These are phyloP conservation scores for Scaptodrosophila latifasciaeformis DNA, from an alignment of 2,888 invertebrate genomes.

Conservation along the genomic window DNA sequence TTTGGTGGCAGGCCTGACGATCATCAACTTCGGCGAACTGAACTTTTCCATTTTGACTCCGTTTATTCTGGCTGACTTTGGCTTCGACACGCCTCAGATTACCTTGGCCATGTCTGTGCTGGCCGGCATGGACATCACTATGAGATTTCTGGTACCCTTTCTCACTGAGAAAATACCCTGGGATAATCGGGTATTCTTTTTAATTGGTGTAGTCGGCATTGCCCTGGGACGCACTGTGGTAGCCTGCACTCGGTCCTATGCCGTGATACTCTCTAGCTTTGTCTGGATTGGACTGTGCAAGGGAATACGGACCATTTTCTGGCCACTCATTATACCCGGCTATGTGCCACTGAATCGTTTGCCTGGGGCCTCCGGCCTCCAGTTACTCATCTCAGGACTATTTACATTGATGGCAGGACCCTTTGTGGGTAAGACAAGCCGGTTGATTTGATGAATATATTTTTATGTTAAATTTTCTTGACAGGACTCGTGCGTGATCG, in stretches of 20 bases:
- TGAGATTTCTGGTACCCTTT: constrained; percentile 82
- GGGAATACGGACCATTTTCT: constrained; percentile 83
- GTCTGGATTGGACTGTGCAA: constrained; percentile 83
- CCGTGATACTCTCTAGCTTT: constrained; percentile 78
- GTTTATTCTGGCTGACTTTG: constrained; percentile 82
- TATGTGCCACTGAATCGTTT: constrained; percentile 82
- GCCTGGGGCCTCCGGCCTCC: constrained; percentile 83
- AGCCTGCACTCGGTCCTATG: constrained; percentile 79
- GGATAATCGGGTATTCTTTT: constrained; percentile 83
- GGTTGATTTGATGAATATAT: not conserved
- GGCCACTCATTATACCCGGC: constrained; percentile 83
- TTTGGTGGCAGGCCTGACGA: constrained; percentile 82
- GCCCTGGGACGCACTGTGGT: constrained; percentile 79
- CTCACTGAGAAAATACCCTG: constrained; percentile 82
- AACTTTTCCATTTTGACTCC: constrained; percentile 85
- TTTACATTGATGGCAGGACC: constrained; percentile 80
- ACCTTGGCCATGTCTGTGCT: constrained; percentile 83
- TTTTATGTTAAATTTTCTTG: not conserved
- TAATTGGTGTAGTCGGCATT: constrained; percentile 81
- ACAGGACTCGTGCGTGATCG: constrained; percentile 82
- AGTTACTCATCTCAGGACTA: constrained; percentile 81
- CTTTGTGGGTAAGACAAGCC: constrained; percentile 78
- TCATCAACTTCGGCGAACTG: constrained; percentile 83
- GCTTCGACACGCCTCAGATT: constrained; percentile 77
- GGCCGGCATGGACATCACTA: constrained; percentile 80